Conservation (phyloP, 2,888 invertebrate species). For the Carterocephalus palaemon region DNA sequence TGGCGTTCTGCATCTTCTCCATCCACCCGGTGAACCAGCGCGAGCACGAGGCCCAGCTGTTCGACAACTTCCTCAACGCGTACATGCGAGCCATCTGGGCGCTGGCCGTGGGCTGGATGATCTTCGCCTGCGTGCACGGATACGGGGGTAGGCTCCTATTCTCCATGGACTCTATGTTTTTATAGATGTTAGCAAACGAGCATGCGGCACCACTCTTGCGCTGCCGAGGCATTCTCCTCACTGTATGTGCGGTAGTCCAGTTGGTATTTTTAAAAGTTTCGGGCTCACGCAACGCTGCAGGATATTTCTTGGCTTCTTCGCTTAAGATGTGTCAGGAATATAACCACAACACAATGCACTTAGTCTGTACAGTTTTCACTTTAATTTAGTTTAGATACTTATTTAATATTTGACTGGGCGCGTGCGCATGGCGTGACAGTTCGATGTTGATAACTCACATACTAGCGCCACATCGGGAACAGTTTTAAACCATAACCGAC, state of each 20-base stretch:
- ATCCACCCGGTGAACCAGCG: constrained; percentile 49
- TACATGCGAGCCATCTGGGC: constrained; percentile 66
- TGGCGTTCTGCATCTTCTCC: constrained; percentile 51
- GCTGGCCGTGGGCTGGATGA: constrained; percentile 59
- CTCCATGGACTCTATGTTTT: too few species aligned
- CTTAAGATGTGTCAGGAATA: too few species aligned
- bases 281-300: background rate
- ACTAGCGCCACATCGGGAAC: too few species aligned
- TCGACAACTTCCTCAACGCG: constrained; percentile 53
- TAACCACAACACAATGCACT: too few species aligned
- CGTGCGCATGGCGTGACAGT: too few species aligned
- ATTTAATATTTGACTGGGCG: too few species aligned
- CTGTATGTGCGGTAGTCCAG: background rate
- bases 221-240: background rate
- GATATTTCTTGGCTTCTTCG: too few species aligned
- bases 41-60: constrained; percentile 37
- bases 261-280: background rate
- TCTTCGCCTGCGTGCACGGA: constrained; percentile 65
- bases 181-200: too few species aligned
- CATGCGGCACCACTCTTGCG: constrained; percentile 11
- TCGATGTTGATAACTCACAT: too few species aligned
- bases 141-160: constrained; percentile 61
- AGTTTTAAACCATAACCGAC: too few species aligned
- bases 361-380: too few species aligned
- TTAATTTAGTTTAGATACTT: too few species aligned